Conservation (phyloP, 2,797 vertebrate species). For the Acrossocheilus fasciatus region DNA sequence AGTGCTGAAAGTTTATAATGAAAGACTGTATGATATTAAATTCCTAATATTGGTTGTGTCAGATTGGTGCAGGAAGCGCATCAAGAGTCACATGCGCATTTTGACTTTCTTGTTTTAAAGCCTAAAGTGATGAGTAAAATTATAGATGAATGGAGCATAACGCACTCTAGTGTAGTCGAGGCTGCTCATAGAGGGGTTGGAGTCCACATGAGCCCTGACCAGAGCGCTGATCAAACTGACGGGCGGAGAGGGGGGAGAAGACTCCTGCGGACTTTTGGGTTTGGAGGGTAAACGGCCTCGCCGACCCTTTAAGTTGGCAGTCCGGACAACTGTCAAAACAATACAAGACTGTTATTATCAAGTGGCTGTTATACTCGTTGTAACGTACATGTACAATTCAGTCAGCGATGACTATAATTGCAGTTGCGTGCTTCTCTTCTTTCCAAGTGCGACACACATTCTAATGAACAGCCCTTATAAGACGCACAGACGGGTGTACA, state of each 20-base stretch:
- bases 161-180: slow-evolving; percentile 98
- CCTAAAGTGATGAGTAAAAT: not conserved
- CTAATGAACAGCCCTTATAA: not conserved
- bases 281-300: slow-evolving; percentile 97
- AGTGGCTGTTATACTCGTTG: not conserved
- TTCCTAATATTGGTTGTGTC: slow-evolving; percentile 53
- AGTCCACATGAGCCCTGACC: slow-evolving; percentile 98
- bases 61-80: not conserved
- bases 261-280: slow-evolving; percentile 98
- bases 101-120: slow-evolving; percentile 23
- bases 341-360: slow-evolving; percentile 12
- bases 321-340: slow-evolving; percentile 89
- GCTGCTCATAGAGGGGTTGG: slow-evolving; percentile 97
- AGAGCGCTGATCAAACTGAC: slow-evolving; percentile 98
- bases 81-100: not conserved
- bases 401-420: not conserved
- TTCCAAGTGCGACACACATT: not conserved
- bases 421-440: not conserved
- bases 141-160: slow-evolving; percentile 53
- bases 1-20: slow-evolving; percentile 68
- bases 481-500: not conserved
- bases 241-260: slow-evolving; percentile 93
- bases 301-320: slow-evolving; percentile 96
- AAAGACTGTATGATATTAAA: slow-evolving; percentile 61
- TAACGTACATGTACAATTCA: not conserved